Evolutionary conservation across 2,113 vertebrate species (phyloP).

Genomic region (Martes martes): DNA sequence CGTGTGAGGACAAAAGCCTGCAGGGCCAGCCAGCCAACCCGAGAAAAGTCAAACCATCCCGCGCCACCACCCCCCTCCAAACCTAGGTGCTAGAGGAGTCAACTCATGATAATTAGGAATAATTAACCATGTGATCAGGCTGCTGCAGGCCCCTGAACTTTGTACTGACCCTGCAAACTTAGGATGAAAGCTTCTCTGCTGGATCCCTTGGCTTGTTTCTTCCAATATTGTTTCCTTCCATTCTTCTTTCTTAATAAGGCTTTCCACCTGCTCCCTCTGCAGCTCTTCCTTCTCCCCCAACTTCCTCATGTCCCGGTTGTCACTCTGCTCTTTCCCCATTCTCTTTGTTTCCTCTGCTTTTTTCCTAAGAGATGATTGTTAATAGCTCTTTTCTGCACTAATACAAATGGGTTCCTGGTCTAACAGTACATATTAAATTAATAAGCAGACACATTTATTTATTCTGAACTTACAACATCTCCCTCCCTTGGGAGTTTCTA

Average conservation of each 20-base stretch:
- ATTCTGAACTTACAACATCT: neutral
- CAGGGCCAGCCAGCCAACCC: neutral
- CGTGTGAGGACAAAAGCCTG: neutral
- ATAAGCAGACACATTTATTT: slow-evolving; percentile 49
- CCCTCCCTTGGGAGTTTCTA: neutral
- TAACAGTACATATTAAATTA: neutral
- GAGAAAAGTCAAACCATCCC: neutral
- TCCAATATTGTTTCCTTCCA: neutral
- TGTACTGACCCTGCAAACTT: neutral
- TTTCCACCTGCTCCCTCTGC: neutral
- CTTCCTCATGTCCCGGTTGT: rapidly evolving
- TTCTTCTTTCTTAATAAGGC: neutral
- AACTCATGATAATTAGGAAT: slow-evolving; percentile 4
- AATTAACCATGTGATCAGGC: slow-evolving; percentile 13
- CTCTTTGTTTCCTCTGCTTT: neutral
- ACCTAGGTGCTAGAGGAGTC: neutral
- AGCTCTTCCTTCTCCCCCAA: neutral
- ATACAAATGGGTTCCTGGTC: neutral
- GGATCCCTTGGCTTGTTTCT: neutral
- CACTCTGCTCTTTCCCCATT: neutral
- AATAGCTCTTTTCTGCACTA: neutral
- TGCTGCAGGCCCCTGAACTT: neutral
- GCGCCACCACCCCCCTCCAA: neutral
- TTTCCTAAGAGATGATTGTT: neutral
- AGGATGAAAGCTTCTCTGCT: neutral